These are phyloP conservation scores for Cataglyphis livida DNA, from an alignment of 2,888 invertebrate genomes.

Conservation along the genomic window DNA sequence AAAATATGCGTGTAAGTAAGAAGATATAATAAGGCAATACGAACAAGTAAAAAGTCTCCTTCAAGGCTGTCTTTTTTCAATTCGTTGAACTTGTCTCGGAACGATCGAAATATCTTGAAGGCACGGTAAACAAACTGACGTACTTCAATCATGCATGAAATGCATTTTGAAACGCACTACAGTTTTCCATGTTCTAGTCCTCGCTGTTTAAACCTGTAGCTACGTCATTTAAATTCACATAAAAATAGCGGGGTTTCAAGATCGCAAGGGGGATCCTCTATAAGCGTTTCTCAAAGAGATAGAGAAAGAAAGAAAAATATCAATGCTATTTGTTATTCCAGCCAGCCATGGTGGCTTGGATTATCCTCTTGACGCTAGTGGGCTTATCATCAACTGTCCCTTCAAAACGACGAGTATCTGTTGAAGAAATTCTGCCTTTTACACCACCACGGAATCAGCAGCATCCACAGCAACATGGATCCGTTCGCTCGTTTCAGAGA, in stretches of 20 bases:
- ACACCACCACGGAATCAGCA: constrained; percentile 38
- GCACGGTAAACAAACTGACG: constrained; percentile 1
- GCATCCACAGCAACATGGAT: constrained; percentile 28
- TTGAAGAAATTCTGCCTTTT: constrained; percentile 53
- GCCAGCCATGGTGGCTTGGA: constrained; percentile 56
- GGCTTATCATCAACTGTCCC: constrained; percentile 53
- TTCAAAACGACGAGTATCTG: constrained; percentile 53
- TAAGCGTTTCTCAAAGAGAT: background rate
- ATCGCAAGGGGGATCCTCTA: background rate
- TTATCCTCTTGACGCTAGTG: constrained; percentile 54
- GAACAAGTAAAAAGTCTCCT: background rate
- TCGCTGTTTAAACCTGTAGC: background rate
- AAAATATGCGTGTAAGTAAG: background rate
- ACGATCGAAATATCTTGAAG: constrained; percentile 27
- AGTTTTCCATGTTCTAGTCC: background rate
- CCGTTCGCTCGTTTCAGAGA: constrained; percentile 84
- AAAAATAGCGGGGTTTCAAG: constrained; percentile 23
- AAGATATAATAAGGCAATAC: constrained; percentile 14
- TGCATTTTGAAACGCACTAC: background rate
- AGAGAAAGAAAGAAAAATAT: background rate
- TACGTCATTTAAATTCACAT: background rate
- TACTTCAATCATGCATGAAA: background rate
- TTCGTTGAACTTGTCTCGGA: background rate
- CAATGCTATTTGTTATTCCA: constrained; percentile 28
- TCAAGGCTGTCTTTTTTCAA: constrained; percentile 34